Conservation (phyloP, 2,797 vertebrate genomes). For the Perdix hodgsoniae region DNA sequence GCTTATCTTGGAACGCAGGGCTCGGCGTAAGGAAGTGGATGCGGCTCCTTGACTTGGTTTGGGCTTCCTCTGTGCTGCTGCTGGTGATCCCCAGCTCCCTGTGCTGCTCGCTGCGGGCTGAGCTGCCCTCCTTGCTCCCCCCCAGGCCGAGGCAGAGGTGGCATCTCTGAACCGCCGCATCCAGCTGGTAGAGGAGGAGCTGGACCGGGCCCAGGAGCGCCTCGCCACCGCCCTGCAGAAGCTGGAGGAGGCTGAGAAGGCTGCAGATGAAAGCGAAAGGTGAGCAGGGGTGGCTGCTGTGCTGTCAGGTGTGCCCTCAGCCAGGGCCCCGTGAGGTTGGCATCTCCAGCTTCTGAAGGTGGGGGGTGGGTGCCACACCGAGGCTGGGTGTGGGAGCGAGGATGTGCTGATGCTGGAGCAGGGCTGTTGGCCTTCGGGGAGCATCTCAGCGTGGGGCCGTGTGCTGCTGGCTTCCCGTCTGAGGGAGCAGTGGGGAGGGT, state of each 20-base stretch:
- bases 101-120: rapidly evolving
- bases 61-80: rapidly evolving
- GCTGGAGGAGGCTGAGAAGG: constrained; percentile 91
- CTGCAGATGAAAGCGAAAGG: constrained; percentile 93
- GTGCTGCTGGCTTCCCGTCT: not conserved
- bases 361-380: not conserved
- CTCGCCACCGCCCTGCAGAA: constrained; percentile 88
- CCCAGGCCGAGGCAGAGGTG: constrained; percentile 89
- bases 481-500: not conserved
- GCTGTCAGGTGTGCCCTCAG: rapidly evolving
- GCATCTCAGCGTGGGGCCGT: not conserved
- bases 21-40: not conserved
- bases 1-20: not conserved
- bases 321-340: rapidly evolving
- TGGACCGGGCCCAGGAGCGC: constrained; percentile 90
- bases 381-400: not conserved
- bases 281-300: constrained; percentile 44
- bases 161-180: constrained; percentile 88
- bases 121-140: not conserved
- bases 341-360: not conserved
- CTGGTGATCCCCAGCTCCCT: not conserved
- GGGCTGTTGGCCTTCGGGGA: not conserved
- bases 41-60: not conserved
- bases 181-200: constrained; percentile 91
- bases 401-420: not conserved